A percentile compares a stretch with the other conserved stretches of the same genome.
Evolutionary conservation across 2,113 vertebrate species (phyloP).

Genomic region (Suricata suricatta): DNA sequence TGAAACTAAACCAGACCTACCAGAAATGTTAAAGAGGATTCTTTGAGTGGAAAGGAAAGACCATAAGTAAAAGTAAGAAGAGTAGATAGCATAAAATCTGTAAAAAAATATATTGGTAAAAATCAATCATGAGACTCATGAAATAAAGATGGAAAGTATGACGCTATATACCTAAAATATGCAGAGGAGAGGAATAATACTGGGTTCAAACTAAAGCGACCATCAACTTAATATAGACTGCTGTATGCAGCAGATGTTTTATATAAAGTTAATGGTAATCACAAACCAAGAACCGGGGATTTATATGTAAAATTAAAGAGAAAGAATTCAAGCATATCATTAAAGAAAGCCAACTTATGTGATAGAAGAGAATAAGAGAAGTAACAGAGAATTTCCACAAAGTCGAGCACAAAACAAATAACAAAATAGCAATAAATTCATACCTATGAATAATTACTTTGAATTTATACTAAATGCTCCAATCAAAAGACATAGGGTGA

Average conservation of each 20-base stretch:
- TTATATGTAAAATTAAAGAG: not conserved
- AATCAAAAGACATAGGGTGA: not conserved
- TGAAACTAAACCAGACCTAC: not conserved
- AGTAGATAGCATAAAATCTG: not conserved
- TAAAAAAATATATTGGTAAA: not conserved
- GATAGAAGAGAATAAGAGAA: not conserved
- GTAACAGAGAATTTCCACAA: not conserved
- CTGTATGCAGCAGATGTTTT: not conserved
- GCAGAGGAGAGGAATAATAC: not conserved
- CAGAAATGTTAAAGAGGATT: not conserved
- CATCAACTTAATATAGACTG: not conserved
- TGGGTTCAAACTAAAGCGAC: not conserved
- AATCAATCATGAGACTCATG: not conserved
- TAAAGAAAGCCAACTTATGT: not conserved
- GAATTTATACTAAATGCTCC: not conserved
- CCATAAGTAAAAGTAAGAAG: not conserved
- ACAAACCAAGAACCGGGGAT: not conserved
- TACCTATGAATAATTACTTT: not conserved
- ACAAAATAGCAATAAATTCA: not conserved
- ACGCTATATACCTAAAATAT: not conserved
- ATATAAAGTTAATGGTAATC: not conserved
- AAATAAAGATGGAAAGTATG: not conserved
- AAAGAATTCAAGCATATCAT: not conserved
- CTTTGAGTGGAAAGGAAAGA: not conserved
- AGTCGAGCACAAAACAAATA: not conserved